phyloP scores from a whole-genome alignment of 1,140 invertebrate species.

The Drosophila trapezifrons region DNA sequence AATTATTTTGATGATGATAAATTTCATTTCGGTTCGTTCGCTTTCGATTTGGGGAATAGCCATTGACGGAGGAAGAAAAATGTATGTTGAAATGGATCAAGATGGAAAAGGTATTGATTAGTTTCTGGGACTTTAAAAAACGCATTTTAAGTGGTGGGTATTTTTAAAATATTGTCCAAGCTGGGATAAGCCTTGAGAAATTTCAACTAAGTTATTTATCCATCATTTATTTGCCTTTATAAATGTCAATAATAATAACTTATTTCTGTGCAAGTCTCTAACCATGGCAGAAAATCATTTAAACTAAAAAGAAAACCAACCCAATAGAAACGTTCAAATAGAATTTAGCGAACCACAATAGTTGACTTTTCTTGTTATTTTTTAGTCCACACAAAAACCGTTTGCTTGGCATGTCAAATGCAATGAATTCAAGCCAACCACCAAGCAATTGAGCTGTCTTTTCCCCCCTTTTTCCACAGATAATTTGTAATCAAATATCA shows the following conservation, averaged over 20 bases:
- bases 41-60: slow-evolving; percentile 42
- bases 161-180: not conserved
- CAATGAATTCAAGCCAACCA: slow-evolving; percentile 45
- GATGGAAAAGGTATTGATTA: slow-evolving; percentile 26
- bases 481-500: slow-evolving; percentile 81
- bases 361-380: slow-evolving; percentile 57
- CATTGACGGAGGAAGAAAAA: slow-evolving; percentile 22
- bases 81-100: slow-evolving; percentile 25
- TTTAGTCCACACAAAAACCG: slow-evolving; percentile 61
- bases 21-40: slow-evolving; percentile 47
- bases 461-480: slow-evolving; percentile 50
- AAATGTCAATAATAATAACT: not conserved
- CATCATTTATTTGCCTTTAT: too few relatives aligned
- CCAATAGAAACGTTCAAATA: slow-evolving; percentile 40
- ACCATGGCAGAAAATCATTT: slow-evolving; percentile 4
- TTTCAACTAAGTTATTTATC: too few relatives aligned
- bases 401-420: slow-evolving; percentile 78
- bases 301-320: slow-evolving; percentile 15
- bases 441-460: slow-evolving; percentile 39
- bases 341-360: slow-evolving; percentile 54
- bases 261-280: not conserved
- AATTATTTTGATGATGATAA: slow-evolving; percentile 72
- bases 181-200: too few relatives aligned
- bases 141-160: not conserved
- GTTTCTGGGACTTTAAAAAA: not conserved